Percentiles rank a stretch among this genome's conserved stretches.
These are phyloP conservation scores for Arctopsyche grandis DNA, from an alignment of 1,140 invertebrate genomes.

Conservation along the genomic window DNA sequence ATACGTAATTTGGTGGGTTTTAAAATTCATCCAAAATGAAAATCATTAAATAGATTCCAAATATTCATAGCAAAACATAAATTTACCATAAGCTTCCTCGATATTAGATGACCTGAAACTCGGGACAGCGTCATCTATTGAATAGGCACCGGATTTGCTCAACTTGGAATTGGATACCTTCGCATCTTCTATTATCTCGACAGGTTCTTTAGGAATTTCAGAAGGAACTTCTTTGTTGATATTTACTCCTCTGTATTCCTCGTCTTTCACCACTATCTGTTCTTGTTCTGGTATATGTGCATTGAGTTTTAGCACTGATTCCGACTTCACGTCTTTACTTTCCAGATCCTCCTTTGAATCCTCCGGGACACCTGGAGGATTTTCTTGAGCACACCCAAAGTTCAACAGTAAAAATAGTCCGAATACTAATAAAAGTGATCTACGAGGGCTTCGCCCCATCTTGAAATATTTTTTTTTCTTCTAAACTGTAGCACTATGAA, in stretches of 20 bases:
- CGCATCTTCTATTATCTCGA: neutral
- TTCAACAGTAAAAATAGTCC: neutral
- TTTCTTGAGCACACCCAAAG: conserved; percentile 18
- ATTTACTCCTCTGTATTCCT: neutral
- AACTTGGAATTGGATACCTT: neutral
- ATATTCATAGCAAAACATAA: too few species aligned
- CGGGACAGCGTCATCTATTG: neutral
- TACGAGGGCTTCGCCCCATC: conserved; percentile 21
- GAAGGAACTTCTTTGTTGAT: neutral
- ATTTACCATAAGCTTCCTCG: conserved; percentile 27
- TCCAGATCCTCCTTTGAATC: neutral
- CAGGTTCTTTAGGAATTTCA: neutral
- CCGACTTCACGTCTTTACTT: neutral
- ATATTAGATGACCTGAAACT: neutral
- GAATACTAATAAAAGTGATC: neutral
- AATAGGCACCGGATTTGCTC: neutral
- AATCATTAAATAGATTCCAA: too few species aligned
- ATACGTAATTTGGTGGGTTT: too few species aligned
- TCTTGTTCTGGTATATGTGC: neutral
- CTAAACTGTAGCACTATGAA: neutral
- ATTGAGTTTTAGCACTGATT: neutral
- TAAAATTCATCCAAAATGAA: too few species aligned
- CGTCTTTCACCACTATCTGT: neutral
- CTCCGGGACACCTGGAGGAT: neutral
- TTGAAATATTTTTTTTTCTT: neutral